Conservation (phyloP, 2,888 invertebrate species). For the Apamea anceps region DNA sequence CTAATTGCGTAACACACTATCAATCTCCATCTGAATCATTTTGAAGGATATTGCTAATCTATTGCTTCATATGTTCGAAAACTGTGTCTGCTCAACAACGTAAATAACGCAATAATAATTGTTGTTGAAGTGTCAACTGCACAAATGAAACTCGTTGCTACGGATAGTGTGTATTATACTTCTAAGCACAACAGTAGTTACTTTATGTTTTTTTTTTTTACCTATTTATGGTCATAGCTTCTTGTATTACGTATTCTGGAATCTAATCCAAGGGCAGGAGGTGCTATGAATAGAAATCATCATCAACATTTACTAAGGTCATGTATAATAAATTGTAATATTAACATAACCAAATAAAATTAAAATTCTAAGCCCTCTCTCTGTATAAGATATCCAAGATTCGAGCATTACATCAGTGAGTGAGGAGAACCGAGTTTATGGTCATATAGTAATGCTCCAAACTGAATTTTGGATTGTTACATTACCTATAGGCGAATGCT, state of each 20-base stretch:
- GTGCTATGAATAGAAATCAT: neutral
- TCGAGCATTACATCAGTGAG: too few relatives aligned
- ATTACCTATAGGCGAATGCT: neutral
- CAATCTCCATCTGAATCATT: too few relatives aligned
- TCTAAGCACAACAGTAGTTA: neutral
- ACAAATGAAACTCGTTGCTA: too few relatives aligned
- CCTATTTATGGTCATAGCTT: neutral
- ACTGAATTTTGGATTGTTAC: neutral
- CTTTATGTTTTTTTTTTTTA: neutral
- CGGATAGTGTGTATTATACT: neutral
- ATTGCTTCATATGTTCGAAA: too few relatives aligned
- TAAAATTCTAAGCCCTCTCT: neutral
- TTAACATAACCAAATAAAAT: constrained; percentile 1
- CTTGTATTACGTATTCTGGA: neutral
- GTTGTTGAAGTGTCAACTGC: too few relatives aligned
- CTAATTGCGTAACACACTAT: too few relatives aligned
- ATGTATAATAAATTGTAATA: neutral
- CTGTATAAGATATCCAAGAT: neutral
- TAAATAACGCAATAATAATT: too few relatives aligned
- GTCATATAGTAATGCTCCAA: neutral
- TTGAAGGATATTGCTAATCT: too few relatives aligned
- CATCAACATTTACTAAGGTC: neutral
- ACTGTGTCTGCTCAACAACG: too few relatives aligned
- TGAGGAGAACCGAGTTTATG: too few relatives aligned
- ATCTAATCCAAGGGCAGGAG: neutral